phyloP scores from a whole-genome alignment of 2,888 invertebrate species.

The Branchellion lobata region DNA sequence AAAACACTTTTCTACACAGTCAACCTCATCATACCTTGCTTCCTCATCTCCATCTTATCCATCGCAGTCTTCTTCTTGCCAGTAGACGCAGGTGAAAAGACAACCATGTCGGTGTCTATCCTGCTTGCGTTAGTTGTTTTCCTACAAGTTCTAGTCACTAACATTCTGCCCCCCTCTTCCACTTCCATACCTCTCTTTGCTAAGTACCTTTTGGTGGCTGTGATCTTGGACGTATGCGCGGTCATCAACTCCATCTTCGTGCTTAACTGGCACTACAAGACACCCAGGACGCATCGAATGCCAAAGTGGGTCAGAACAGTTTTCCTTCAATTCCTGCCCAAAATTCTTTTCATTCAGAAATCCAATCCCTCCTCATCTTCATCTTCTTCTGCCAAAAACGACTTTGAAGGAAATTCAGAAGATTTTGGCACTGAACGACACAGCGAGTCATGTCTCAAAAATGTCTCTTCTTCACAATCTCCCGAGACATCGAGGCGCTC shows the following conservation, averaged over 20 bases:
- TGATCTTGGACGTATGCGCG: conserved; percentile 99
- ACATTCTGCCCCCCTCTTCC: conserved; percentile 97
- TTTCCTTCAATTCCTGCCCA: conserved; percentile 90
- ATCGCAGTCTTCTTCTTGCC: conserved; percentile 97
- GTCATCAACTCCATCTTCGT: conserved; percentile 97
- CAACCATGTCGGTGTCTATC: conserved; percentile 85
- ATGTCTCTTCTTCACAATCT: not conserved
- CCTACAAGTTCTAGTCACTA: conserved; percentile 86
- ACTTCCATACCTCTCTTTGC: conserved; percentile 96
- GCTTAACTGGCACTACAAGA: conserved; percentile 97
- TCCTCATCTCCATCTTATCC: conserved; percentile 89
- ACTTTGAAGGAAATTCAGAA: conserved; percentile 51
- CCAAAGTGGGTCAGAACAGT: conserved; percentile 92
- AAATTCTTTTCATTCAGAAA: conserved; percentile 88
- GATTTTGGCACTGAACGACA: conserved; percentile 55
- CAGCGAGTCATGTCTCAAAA: not conserved
- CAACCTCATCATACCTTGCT: conserved; percentile 96
- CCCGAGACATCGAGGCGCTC: conserved; percentile 34
- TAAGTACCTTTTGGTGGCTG: conserved; percentile 97
- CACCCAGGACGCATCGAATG: conserved; percentile 95
- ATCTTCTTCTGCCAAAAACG: not conserved
- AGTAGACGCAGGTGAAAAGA: conserved; percentile 96
- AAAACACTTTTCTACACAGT: conserved; percentile 99
- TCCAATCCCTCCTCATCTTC: conserved; percentile 66
- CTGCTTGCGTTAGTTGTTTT: conserved; percentile 99